Evolutionary conservation across 2,797 vertebrate genomes (phyloP).

Genomic region (Characodon lateralis): DNA sequence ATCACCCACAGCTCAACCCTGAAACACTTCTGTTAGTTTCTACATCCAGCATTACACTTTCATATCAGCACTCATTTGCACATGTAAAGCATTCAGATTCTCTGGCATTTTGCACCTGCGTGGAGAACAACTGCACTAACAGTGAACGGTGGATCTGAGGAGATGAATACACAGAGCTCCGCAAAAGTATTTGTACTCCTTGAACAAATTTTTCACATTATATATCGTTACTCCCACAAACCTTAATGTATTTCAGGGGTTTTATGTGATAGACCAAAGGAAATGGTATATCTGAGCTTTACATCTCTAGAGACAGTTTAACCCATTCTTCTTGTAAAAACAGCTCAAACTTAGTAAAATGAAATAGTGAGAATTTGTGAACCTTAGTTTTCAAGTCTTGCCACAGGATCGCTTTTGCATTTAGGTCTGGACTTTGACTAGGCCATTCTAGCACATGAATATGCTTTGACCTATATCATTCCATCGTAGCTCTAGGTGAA

Average conservation of each 20-base stretch:
- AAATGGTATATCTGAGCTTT: too few relatives aligned
- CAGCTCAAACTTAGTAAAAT: not conserved
- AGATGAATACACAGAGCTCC: not conserved
- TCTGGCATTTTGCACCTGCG: not conserved
- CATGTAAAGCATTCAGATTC: not conserved
- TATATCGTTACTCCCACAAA: too few relatives aligned
- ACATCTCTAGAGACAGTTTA: too few relatives aligned
- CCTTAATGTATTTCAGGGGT: not conserved
- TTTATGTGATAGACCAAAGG: not conserved
- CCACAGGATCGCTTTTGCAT: not conserved
- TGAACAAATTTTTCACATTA: not conserved
- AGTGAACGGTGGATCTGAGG: rapidly evolving
- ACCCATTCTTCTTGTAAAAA: too few relatives aligned
- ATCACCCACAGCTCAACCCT: slow-evolving; percentile 61
- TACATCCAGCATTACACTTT: not conserved
- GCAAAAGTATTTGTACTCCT: not conserved
- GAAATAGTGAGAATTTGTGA: not conserved
- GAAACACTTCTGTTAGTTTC: slow-evolving; percentile 63
- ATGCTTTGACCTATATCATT: too few relatives aligned
- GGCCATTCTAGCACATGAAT: too few relatives aligned
- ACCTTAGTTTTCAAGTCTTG: not conserved
- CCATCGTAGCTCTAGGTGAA: too few relatives aligned
- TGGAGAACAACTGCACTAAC: too few relatives aligned
- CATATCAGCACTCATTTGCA: not conserved
- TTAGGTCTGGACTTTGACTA: not conserved